Evolutionary conservation across 2,888 invertebrate genomes (phyloP), one percentile per base, ranked within the genome.

Genomic region (Catocala fraxini): DNA sequence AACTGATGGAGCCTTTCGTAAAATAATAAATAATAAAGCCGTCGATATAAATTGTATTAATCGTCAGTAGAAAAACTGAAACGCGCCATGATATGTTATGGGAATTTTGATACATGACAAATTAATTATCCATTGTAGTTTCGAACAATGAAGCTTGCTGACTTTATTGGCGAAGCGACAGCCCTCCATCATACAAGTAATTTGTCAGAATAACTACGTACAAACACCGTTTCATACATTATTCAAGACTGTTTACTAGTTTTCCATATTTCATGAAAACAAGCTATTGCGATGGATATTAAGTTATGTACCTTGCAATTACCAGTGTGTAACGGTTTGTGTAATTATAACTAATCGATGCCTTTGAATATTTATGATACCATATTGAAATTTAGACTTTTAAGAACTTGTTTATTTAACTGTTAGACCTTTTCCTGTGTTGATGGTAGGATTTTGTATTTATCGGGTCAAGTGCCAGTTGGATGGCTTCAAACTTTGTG

Each of bases 201-300:
- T 69, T 62, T 69, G 51, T 70, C 62, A 52, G 66, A 55, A 46
- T 64, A 10, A 62, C 39, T 13, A 48, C 39, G 13, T 49, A 9
- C 43, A 47, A 46, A 33, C 54, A 56, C 47, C 51, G 53, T 45
- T 63, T 63, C 13, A 68, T 67, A 25, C 46, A 48, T 59, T 59
- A 57, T 59, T 70, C 47, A 51, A 58, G 45, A 57, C 7, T 12
- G 48, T 63, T 51, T 25, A 49, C n/a, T 55, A 25, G 33, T 56
- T 57, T 42, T 57, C 51, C 41, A 45, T 51, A 43, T 35, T 42
- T 35, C 15, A 55, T 52, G 41, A 56, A 59, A 48, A 58, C 15
- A 15, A 42, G 49, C 7, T 54, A 53, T 35, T 13, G 53, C 34
- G 43, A 25, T 52, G 11, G 39, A 25, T 58, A 46, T 33, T 45